phyloP scores from a whole-genome alignment of 2,888 invertebrate genomes.

The Plebejus anna region DNA sequence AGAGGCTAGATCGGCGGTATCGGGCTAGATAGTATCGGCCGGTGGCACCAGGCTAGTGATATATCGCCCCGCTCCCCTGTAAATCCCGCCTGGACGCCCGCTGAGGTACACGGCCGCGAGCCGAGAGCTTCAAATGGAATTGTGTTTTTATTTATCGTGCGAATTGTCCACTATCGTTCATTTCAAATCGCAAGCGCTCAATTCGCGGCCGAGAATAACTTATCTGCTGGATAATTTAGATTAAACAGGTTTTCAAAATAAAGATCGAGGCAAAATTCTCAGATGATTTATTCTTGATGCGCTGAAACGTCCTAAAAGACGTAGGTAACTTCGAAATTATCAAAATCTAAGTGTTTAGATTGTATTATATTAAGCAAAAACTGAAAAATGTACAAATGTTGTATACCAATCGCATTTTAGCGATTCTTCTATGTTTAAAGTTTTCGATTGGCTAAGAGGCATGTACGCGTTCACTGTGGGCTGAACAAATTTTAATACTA shows the following conservation, averaged over 20 bases:
- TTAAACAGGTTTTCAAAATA: not conserved
- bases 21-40: slow-evolving; percentile 63
- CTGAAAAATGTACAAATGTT: slow-evolving; percentile 41
- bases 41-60: slow-evolving; percentile 71
- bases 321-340: not conserved
- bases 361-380: slow-evolving; percentile 28
- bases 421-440: slow-evolving; percentile 29
- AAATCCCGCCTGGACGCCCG: slow-evolving; percentile 79
- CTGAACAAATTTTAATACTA: slow-evolving; percentile 28
- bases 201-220: slow-evolving; percentile 6
- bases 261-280: not conserved
- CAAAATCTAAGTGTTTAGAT: slow-evolving; percentile 29
- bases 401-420: slow-evolving; percentile 38
- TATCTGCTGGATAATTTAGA: slow-evolving; percentile 11
- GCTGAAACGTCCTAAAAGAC: slow-evolving; percentile 4
- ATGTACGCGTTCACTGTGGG: slow-evolving; percentile 34
- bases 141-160: slow-evolving; percentile 80
- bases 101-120: slow-evolving; percentile 77
- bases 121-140: slow-evolving; percentile 76
- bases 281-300: not conserved
- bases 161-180: slow-evolving; percentile 76
- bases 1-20: slow-evolving; percentile 56
- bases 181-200: slow-evolving; percentile 58
- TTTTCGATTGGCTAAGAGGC: slow-evolving; percentile 26
- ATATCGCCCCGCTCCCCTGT: slow-evolving; percentile 78